Evolutionary conservation across 1,140 invertebrate genomes (phyloP), one percentile per base, ranked within the genome.

Genomic region (Patella vulgata): DNA sequence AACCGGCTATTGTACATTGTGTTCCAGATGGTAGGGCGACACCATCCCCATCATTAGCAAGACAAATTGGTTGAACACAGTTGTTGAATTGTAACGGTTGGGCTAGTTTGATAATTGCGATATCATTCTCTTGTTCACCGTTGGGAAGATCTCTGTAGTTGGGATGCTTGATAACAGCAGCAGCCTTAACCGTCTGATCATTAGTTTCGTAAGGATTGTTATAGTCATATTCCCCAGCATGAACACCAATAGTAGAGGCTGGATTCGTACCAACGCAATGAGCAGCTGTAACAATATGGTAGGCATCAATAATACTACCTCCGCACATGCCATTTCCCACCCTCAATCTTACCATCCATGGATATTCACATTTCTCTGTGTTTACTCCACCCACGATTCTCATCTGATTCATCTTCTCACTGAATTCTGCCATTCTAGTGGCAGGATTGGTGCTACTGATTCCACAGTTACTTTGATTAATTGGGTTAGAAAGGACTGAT

Each of bases 231-330:
- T 36, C 33, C 5, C 33, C 33, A 36, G 14, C 33, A 36, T 36
- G 33, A 8, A 36, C 33, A 8, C 6, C 5, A 8, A 56, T 17
- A 9, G 23, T 44, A 1, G 39, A 33, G 25, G 51, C 28, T 23
- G 28, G 9, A 14, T 31, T 33, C 51, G 11, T 1, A 30, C 30
- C 6, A 21, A 57, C 23, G 42, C 55, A 57, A 28, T 46, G 55
- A 1, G 55, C 55, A 19, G 55, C 55, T 2, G 42, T 57, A 30
- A 57, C 21, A 44, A 57, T 42, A 21, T 57, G 55, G 17, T 31
- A 30, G n/a, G 25, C 40, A 21, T 57, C 55, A 19, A 57, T 31
- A 21, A 57, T 31, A 40, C 42, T 57, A 1, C 55, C 55, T 33
- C 42, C 55, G 19, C 55, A 57, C 9, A 25, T 27, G 2, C 23